A percentile compares a stretch with the other conserved stretches of the same genome.
phyloP scores from a whole-genome alignment of 2,113 vertebrate genomes.

The Noctilio leporinus region DNA sequence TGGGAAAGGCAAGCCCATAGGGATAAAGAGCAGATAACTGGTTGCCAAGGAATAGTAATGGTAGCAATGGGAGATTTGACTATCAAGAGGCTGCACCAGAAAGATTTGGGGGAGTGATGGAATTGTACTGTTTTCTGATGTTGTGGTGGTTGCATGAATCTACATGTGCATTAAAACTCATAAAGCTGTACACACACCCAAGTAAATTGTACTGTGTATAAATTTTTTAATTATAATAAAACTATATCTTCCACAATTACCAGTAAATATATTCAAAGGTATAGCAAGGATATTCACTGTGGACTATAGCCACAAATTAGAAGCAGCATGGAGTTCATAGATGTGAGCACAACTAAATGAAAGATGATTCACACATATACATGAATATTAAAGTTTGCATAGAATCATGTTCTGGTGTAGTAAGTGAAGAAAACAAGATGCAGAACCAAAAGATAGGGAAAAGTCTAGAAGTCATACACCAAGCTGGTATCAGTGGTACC shows the following conservation, averaged over 20 bases:
- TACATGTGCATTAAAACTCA: background rate
- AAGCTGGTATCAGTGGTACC: background rate
- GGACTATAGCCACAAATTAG: background rate
- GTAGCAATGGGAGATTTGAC: background rate
- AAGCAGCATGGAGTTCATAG: background rate
- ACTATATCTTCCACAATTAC: background rate
- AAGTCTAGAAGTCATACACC: background rate
- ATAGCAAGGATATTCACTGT: background rate
- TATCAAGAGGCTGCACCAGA: background rate
- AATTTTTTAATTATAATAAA: background rate
- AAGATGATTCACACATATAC: background rate
- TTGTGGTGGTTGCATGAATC: background rate
- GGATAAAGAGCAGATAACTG: background rate
- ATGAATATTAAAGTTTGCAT: background rate
- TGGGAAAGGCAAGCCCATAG: background rate
- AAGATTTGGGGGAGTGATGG: background rate
- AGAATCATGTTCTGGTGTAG: background rate
- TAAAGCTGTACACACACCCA: background rate
- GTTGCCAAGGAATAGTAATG: background rate
- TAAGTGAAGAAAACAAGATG: background rate
- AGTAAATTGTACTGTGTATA: background rate
- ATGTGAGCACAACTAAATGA: background rate
- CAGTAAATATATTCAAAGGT: background rate
- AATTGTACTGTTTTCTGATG: background rate
- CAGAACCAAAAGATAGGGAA: background rate